Conservation (phyloP, 2,797 vertebrate genomes). For the Sebastes trivittatus region DNA sequence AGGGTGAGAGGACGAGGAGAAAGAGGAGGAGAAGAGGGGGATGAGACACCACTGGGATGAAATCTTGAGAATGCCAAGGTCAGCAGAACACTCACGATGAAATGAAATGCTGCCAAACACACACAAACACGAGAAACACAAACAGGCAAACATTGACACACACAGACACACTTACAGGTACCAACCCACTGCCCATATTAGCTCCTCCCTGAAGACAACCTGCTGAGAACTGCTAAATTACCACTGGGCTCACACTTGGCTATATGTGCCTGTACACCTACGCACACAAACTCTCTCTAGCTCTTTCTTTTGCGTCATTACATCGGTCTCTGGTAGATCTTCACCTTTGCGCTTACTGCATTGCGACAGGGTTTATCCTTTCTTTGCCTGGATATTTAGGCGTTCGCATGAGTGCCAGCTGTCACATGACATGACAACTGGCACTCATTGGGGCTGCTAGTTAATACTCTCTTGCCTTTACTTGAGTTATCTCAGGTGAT, state of each 20-base stretch:
- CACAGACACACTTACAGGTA: neutral
- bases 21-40: conserved; percentile 37
- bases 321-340: conserved; percentile 5
- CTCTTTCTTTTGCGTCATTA: conserved; percentile 7
- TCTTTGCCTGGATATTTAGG: neutral
- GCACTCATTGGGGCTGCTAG: neutral
- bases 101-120: conserved; percentile 54
- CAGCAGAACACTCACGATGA: conserved; percentile 67
- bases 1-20: conserved; percentile 22
- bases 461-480: neutral
- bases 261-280: conserved; percentile 6
- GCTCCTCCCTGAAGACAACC: conserved; percentile 58
- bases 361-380: neutral
- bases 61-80: conserved; percentile 70
- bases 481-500: neutral
- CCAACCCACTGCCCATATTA: conserved; percentile 36
- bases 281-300: neutral
- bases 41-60: conserved; percentile 55
- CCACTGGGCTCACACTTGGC: conserved; percentile 33
- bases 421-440: neutral
- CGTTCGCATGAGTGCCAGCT: neutral
- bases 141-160: neutral
- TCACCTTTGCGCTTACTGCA: neutral
- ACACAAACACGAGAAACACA: conserved; percentile 1
- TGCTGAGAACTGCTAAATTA: conserved; percentile 69